Conservation (phyloP, 1,140 invertebrate species). For the Cydia pomonella region DNA sequence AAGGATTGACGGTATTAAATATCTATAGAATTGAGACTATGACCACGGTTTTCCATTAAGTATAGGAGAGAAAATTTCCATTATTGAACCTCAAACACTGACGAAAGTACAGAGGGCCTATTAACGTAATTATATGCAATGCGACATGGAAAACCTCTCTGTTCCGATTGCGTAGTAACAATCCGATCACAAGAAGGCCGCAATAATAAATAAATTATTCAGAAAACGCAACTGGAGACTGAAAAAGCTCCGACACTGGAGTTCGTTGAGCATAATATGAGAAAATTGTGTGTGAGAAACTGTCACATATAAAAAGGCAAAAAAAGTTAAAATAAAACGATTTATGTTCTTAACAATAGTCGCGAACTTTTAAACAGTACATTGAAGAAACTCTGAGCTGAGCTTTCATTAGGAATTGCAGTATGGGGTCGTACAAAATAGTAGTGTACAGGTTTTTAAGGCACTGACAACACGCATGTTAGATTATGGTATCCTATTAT, state of each 20-base stretch:
- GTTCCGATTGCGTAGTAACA: constrained; percentile 45
- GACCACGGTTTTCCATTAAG: constrained; percentile 6
- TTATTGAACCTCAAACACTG: background rate
- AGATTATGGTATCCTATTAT: too few relatives aligned
- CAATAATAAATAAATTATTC: constrained; percentile 48
- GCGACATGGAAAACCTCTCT: constrained; percentile 56
- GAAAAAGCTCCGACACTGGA: constrained; percentile 41
- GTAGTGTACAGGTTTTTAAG: too few relatives aligned
- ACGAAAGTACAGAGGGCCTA: constrained; percentile 25
- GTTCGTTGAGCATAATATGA: constrained; percentile 38
- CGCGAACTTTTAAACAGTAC: background rate
- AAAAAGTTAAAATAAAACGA: too few relatives aligned
- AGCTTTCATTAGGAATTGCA: too few relatives aligned
- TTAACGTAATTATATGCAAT: constrained; percentile 48
- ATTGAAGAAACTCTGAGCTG: too few relatives aligned
- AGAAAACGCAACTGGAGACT: constrained; percentile 38
- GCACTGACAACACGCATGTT: too few relatives aligned
- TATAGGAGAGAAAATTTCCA: constrained; percentile 2
- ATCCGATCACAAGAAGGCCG: constrained; percentile 44
- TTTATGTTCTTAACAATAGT: too few relatives aligned
- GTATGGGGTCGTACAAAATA: too few relatives aligned
- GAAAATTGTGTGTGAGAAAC: background rate
- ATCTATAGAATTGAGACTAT: background rate
- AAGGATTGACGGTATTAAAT: background rate
- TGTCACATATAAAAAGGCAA: too few relatives aligned